These are phyloP conservation scores for Nannoperca obscura DNA, from an alignment of 2,797 vertebrate genomes.

Conservation along the genomic window DNA sequence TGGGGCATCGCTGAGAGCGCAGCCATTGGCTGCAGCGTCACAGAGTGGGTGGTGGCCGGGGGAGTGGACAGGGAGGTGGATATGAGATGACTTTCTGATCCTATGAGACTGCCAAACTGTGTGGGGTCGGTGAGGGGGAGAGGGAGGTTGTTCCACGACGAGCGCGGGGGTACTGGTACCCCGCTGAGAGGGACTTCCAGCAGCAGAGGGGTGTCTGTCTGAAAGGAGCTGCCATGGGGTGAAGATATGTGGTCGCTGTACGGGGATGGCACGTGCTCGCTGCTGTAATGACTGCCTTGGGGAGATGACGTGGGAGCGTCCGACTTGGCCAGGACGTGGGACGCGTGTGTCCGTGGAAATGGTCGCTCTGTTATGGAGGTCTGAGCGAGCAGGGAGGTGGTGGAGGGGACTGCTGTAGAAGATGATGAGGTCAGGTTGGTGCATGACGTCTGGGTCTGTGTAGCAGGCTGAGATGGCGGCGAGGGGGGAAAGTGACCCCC, in stretches of 20 bases:
- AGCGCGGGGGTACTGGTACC: conserved; percentile 90
- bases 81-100: conserved; percentile 94
- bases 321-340: conserved; percentile 92
- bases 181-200: conserved; percentile 95
- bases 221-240: conserved; percentile 91
- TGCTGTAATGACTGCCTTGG: conserved; percentile 95
- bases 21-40: conserved; percentile 94
- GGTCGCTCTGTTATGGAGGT: conserved; percentile 91
- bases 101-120: conserved; percentile 94
- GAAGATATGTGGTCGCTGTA: conserved; percentile 97
- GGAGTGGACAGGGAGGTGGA: conserved; percentile 98
- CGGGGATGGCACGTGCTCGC: conserved; percentile 95
- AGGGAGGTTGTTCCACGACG: conserved; percentile 94
- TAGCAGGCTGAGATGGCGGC: conserved; percentile 88
- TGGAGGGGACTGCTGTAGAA: conserved; percentile 71
- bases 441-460: conserved; percentile 81
- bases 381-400: conserved; percentile 87
- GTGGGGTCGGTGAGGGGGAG: conserved; percentile 92
- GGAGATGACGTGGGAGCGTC: conserved; percentile 91
- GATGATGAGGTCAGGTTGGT: conserved; percentile 70
- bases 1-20: conserved; percentile 94
- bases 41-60: conserved; percentile 93
- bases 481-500: conserved; percentile 92
- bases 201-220: conserved; percentile 93
- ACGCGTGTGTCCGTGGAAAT: conserved; percentile 92